Conservation (phyloP, 2,888 invertebrate genomes). For the Alloplasta piceator region DNA sequence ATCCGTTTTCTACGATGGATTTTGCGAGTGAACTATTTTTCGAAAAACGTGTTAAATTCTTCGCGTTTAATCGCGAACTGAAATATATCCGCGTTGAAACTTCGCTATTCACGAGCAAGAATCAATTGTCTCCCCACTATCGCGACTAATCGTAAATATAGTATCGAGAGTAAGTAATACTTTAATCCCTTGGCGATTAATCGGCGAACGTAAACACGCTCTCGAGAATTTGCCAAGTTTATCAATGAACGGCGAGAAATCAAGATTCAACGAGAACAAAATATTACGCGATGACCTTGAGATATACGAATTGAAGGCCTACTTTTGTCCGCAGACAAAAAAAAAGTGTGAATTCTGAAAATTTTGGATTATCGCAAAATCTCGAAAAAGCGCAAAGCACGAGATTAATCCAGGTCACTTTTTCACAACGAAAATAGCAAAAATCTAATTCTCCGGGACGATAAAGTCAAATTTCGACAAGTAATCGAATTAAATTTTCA, state of each 20-base stretch:
- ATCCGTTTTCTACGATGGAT: neutral
- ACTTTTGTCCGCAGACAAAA: too few species aligned
- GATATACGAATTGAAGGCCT: too few species aligned
- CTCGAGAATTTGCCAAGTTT: neutral
- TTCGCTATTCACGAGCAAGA: neutral
- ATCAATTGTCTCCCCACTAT: slow-evolving; percentile 1
- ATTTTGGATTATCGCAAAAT: too few species aligned
- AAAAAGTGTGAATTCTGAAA: too few species aligned
- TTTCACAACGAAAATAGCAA: too few species aligned
- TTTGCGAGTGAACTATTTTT: neutral
- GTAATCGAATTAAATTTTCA: too few species aligned
- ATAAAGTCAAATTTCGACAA: too few species aligned
- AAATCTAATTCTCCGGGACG: too few species aligned
- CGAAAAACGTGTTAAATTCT: slow-evolving; percentile 23
- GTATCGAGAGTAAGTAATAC: neutral
- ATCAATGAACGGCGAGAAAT: neutral
- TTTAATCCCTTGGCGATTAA: neutral
- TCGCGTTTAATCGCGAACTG: slow-evolving; percentile 58
- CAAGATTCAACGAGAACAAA: too few species aligned
- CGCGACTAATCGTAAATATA: neutral
- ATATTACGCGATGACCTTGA: too few species aligned
- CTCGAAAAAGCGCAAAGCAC: too few species aligned
- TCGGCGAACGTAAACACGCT: neutral
- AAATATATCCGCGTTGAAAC: neutral
- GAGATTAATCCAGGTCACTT: too few species aligned